Percentiles rank a stretch among this genome's conserved stretches.
Conservation (phyloP, 2,888 invertebrate species). For the Chouioia cunea region DNA sequence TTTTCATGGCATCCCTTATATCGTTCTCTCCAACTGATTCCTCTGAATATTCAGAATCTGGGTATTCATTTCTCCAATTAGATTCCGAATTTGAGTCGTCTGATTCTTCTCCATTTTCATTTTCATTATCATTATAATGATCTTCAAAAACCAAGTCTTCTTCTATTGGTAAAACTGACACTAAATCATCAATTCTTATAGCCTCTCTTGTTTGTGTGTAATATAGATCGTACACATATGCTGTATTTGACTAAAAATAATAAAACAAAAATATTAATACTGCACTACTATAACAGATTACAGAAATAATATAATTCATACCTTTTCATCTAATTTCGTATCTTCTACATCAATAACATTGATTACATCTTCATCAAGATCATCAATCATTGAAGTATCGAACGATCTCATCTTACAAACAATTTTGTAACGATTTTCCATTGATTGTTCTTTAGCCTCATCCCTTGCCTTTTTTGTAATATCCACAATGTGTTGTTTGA, state of each 20-base stretch:
- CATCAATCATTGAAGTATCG: slow-evolving; percentile 52
- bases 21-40: slow-evolving; percentile 75
- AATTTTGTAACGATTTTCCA: slow-evolving; percentile 73
- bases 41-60: slow-evolving; percentile 75
- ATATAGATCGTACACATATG: slow-evolving; percentile 77
- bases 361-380: slow-evolving; percentile 59
- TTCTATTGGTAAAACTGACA: slow-evolving; percentile 64
- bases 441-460: slow-evolving; percentile 68
- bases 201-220: slow-evolving; percentile 66
- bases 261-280: slow-evolving; percentile 14
- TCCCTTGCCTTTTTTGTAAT: slow-evolving; percentile 68
- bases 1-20: slow-evolving; percentile 74
- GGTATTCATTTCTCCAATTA: slow-evolving; percentile 84
- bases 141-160: slow-evolving; percentile 65
- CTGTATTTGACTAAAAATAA: slow-evolving; percentile 55
- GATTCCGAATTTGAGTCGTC: slow-evolving; percentile 85
- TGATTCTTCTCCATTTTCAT: slow-evolving; percentile 66
- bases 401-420: slow-evolving; percentile 73
- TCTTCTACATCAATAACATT: slow-evolving; percentile 75
- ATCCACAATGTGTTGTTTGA: slow-evolving; percentile 69
- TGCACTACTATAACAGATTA: neutral
- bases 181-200: slow-evolving; percentile 62
- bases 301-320: neutral
- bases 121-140: slow-evolving; percentile 57
- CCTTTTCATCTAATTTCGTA: slow-evolving; percentile 45